Evolutionary conservation across 2,888 invertebrate genomes (phyloP), one percentile per base, ranked within the genome.

Genomic region (Molanna angustata): DNA sequence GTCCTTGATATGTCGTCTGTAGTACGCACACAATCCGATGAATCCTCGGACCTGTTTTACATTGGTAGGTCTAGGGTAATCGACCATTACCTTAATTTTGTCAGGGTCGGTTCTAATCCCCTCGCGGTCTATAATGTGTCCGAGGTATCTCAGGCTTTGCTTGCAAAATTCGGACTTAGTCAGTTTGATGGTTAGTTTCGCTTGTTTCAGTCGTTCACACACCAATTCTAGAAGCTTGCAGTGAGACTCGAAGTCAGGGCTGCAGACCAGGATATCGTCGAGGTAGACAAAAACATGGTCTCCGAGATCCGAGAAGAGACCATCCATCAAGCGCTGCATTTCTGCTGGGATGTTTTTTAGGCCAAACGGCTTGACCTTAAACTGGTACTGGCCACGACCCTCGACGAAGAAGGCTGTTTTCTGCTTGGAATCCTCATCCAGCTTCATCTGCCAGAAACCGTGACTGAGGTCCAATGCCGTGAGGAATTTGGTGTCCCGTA

Each of bases 151-250:
- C 2, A 67, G 39, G 11, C 58, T 44, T 14, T 20, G 21, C 18
- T 49, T 48, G 21, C 61, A 61, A 46, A 63, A 63, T 13, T 58
- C 37, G 35, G 60, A 60, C 39, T 66, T 65, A 0, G 47, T 49
- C 1, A 49, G 21, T 27, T 64, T 64, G 1, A 67, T 41, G 2
- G 61, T 65, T 3, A 66, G 44, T 13, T 61, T 59, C 3, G 64
- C 62, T 1, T 54, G 39, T 9, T 52, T 40, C 1, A 65, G 49
- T 14, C 56, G 43, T 0, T 54, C 42, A 1, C 1, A 20, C 2
- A 43, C 43, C 11, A 27, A 14, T 2, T 16, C 3, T 14, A 43
- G 22, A 4, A 2, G 1, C 13, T 20, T 22, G 2, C 20, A n/a
- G 22, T 43, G 43, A 58, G 48, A 1, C 64, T 60, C 11, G 49